Conservation (phyloP, 2,797 vertebrate species). For the Mormyrus hasselquistii region DNA sequence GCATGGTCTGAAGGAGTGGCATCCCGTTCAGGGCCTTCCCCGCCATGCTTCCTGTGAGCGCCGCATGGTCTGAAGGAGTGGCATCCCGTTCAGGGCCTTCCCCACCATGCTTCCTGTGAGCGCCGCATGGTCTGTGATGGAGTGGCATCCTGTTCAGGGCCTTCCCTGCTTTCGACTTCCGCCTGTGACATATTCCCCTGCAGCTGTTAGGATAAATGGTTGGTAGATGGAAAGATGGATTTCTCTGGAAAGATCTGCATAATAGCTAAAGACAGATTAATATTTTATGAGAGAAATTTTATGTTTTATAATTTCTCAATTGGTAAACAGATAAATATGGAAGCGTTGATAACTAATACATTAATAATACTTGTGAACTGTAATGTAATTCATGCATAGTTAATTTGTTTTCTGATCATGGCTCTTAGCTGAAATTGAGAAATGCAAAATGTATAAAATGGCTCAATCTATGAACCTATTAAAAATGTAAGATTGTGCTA, state of each 20-base stretch:
- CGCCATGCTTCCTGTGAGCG: neutral
- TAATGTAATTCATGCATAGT: neutral
- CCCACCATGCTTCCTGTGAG: neutral
- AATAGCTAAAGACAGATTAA: neutral
- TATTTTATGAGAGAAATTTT: neutral
- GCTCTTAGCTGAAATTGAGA: conserved; percentile 1
- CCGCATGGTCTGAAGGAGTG: neutral
- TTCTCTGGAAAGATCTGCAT: neutral
- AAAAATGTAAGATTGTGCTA: neutral
- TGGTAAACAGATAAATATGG: conserved; percentile 8
- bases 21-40: no score
- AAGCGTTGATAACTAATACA: conserved; percentile 4
- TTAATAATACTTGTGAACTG: neutral
- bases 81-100: no score
- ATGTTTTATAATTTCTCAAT: neutral
- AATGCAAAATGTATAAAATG: conserved; percentile 1
- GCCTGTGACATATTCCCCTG: neutral
- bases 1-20: neutral
- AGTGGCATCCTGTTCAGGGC: no score
- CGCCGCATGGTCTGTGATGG: neutral
- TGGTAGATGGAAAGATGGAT: neutral
- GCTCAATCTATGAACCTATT: neutral
- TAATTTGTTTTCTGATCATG: conserved; percentile 1
- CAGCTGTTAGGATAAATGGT: neutral
- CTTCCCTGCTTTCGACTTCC: neutral